Evolutionary conservation across 2,797 vertebrate genomes (phyloP), one percentile per base, ranked within the genome.

Genomic region (Epinephelus malabaricus): DNA sequence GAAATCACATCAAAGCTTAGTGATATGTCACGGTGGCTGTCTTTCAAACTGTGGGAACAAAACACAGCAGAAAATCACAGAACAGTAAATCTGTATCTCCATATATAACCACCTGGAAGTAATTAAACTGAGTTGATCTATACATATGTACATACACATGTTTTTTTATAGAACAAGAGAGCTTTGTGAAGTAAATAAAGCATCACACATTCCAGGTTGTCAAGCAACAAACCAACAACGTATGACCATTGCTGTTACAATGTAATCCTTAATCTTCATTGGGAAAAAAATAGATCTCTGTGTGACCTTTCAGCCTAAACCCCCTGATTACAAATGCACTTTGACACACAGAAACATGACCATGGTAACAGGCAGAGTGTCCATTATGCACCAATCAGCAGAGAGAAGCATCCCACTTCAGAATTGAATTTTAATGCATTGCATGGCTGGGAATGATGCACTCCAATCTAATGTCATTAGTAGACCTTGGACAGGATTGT

Each of bases 261-360:
- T 58, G 53, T 11, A 25, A 25, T 50, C 19, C 27, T 15, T 51
- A 46, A 18, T 70, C 38, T 53, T 59, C 15, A 11, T 45, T 12
- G 1, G 27, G 10, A 23, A 53, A 71, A 8, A 17, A 15, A 34
- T 11, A 19, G 3, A 38, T 17, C 43, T 58, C 21, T 50, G 21
- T 43, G 5, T 53, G 47, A 81, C 82, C 50, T 83, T 62, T 60
- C 70, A 61, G 43, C 21, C 45, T 27, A 69, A 78, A 80, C 66
- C 21, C 53, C 58, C 9, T 89, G 69, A 90, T 91, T 93, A 78
- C 71, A 60, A 49, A 38, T 84, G 75, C 84, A 78, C 77, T 86
- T 76, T 77, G 78, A 85, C 87, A 85, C 72, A 58, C 45, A 47
- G 54, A 74, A 58, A 84, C 81, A 69, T 79, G 69, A 79, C 86